Percentiles rank a stretch among this genome's conserved stretches.
Evolutionary conservation across 2,113 vertebrate genomes (phyloP).

Genomic region (Protobothrops flavoviridis): DNA sequence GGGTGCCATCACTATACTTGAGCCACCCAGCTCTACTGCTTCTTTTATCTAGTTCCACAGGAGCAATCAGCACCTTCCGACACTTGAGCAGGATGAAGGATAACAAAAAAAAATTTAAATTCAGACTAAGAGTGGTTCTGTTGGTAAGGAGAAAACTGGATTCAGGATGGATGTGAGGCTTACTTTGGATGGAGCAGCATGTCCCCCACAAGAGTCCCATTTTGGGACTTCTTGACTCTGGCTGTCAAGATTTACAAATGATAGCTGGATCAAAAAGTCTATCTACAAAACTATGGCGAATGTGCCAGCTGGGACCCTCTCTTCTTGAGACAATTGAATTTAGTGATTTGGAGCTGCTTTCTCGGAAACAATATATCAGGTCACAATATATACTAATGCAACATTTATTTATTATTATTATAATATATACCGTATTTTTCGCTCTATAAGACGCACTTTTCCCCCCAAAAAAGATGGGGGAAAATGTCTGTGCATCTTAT

Average conservation of each 20-base stretch:
- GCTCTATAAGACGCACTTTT: too few species aligned
- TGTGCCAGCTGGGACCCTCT: background rate
- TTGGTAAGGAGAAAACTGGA: background rate
- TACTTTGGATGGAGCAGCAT: background rate
- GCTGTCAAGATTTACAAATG: background rate
- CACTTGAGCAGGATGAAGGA: background rate
- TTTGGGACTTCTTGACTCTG: background rate
- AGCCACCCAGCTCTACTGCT: background rate
- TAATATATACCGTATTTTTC: too few species aligned
- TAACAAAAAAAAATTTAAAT: background rate
- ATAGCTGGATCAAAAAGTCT: background rate
- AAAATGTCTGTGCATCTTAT: too few species aligned
- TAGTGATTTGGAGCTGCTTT: background rate
- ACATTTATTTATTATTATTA: background rate
- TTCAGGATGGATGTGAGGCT: background rate
- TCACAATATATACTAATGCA: background rate
- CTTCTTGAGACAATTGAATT: background rate
- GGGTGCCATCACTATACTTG: background rate
- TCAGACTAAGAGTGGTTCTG: background rate
- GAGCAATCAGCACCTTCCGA: background rate
- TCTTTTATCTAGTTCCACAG: background rate
- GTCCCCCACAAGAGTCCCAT: background rate
- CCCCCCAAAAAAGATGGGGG: too few species aligned
- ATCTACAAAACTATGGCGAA: background rate
- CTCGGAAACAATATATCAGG: background rate